Percentiles rank a stretch among this genome's conserved stretches.
These are phyloP conservation scores for Ornithoptera priamus DNA, from an alignment of 2,888 invertebrate genomes.

Conservation along the genomic window DNA sequence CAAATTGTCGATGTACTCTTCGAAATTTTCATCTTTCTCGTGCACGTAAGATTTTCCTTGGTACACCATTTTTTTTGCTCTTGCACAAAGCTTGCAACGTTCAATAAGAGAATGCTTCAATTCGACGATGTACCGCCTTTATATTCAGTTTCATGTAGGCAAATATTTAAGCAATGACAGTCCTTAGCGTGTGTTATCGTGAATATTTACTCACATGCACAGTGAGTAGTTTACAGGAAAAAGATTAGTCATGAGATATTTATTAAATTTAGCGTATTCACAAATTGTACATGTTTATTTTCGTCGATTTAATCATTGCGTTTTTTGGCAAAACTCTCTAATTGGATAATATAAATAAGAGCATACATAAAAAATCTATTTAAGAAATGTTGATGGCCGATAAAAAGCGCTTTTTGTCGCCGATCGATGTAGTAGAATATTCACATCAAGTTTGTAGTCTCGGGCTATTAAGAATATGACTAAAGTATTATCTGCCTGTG, in stretches of 20 bases:
- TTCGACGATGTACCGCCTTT: neutral
- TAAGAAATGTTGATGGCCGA: too few species aligned
- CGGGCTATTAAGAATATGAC: too few species aligned
- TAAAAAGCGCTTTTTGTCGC: too few species aligned
- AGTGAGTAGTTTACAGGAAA: neutral
- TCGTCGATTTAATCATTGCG: too few species aligned
- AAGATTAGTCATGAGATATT: neutral
- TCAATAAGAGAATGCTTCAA: neutral
- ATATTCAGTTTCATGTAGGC: neutral
- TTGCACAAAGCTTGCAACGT: neutral
- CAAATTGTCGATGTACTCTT: neutral
- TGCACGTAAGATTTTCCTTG: constrained; percentile 1
- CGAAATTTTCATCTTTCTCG: constrained; percentile 6
- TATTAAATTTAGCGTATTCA: neutral
- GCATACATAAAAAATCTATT: too few species aligned
- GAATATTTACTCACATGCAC: neutral
- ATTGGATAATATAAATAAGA: too few species aligned
- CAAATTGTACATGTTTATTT: neutral
- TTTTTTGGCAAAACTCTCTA: too few species aligned
- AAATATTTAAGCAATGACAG: neutral
- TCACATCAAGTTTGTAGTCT: too few species aligned
- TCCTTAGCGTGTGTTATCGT: neutral
- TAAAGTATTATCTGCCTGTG: too few species aligned
- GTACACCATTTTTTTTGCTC: neutral
- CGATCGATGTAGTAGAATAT: too few species aligned